These are phyloP conservation scores for Meloidogyne chitwoodi DNA, from an alignment of 1,140 invertebrate genomes.

Conservation along the genomic window DNA sequence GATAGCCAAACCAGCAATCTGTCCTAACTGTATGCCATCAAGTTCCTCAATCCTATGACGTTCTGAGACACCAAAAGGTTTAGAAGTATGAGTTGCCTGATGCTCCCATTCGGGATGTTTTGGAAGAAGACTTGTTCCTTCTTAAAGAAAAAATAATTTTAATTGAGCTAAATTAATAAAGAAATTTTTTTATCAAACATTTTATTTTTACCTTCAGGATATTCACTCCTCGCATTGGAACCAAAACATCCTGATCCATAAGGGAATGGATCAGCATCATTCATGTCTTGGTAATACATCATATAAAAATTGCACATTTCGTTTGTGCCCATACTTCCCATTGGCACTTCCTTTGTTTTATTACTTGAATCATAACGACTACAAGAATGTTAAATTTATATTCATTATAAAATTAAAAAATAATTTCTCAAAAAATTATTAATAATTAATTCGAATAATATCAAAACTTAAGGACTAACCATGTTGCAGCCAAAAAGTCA, in stretches of 20 bases:
- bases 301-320: slow-evolving; percentile 61
- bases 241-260: slow-evolving; percentile 49
- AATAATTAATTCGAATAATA: too few species aligned
- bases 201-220: slow-evolving; percentile 37
- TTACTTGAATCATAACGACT: slow-evolving; percentile 53
- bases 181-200: neutral
- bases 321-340: slow-evolving; percentile 53
- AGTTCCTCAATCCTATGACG: slow-evolving; percentile 30
- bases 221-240: slow-evolving; percentile 32
- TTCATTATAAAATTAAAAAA: too few species aligned
- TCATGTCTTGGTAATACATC: slow-evolving; percentile 58
- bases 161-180: neutral
- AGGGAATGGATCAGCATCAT: slow-evolving; percentile 52
- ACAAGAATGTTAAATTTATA: neutral
- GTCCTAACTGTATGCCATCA: slow-evolving; percentile 44
- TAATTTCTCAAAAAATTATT: too few species aligned
- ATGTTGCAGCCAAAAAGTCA: slow-evolving; percentile 57
- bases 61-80: slow-evolving; percentile 54
- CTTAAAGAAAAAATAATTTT: neutral
- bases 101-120: slow-evolving; percentile 56
- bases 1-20: slow-evolving; percentile 52
- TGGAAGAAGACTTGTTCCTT: slow-evolving; percentile 49
- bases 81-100: slow-evolving; percentile 50
- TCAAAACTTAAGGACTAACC: too few species aligned
- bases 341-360: slow-evolving; percentile 43